Base-by-base conservation (phyloP, 2,797 vertebrate species). In the Loriculus beryllinus region DNA sequence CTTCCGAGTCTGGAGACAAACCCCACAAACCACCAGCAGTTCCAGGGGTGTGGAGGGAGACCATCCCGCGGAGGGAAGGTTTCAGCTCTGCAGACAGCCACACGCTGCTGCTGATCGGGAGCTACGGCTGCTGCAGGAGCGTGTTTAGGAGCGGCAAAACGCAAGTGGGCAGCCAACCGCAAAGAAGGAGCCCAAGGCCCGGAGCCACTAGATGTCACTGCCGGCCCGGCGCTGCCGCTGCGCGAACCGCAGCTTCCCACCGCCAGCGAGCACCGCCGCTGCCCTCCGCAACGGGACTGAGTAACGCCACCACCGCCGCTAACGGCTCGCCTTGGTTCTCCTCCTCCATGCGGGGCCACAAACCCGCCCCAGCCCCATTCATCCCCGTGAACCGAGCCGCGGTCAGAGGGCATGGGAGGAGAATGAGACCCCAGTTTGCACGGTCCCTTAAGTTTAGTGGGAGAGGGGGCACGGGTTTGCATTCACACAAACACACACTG, bases 191-290 rank as follows among this genome's bases (percentile, higher is more conserved):
- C 93, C 83, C 76, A 49, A 68, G 87, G 89, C 51, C 56, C 19
- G 23, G 10, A 54, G 82, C 98, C 98, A 95, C 98, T 97, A 98
- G 98, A 95, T 98, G 98, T 97, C 93, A 92, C 91, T 96, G 86
- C 94, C 90, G 93, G 49, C 82, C 86, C 96, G 85, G 79, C n/a
- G 4, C 92, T 94, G 86, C 62, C 70, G 37, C 87, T 8, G 40
- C 2, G 13, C 9, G 8, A 15, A 14, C n/a, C 14, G 54, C 54
- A 10, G 54, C 54, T 56, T 15, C n/a, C n/a, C 14, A 10, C n/a
- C n/a, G n/a, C 14, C 9, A 3, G 7, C 9, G n/a, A 22, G 0
- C 86, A 40, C 82, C 4, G 31, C 37, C 89, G 47, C 62, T 1
- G 22, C 60, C 83, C 31, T 31, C 90, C 13, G 54, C 2, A 31